Base-by-base conservation (phyloP, 2,888 invertebrate genomes). In the Xanthorhoe spadicearia region DNA sequence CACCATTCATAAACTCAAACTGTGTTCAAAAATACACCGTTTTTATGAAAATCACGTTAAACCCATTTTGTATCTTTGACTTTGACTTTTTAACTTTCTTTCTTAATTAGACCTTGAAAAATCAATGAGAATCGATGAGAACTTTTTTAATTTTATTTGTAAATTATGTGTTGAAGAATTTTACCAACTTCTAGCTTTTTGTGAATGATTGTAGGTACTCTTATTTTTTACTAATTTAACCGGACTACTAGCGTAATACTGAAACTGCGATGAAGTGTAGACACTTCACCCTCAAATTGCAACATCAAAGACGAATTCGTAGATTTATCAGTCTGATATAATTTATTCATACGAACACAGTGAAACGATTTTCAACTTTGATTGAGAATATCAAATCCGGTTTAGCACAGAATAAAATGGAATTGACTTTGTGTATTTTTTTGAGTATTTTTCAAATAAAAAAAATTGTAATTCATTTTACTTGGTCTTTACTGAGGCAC, bases 361-460 rank as follows among this genome's bases (percentile, higher is more conserved):
- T 69, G 80, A 74, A 85, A 83, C 83, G 82, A 86, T 86, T 86
- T 86, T 85, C 83, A 79, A 79, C 77, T 79, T 78, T 80, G 79
- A 79, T 71, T 70, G 77, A 74, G 57, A 72, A 9, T 17, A 50
- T 38, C 50, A 15, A 73, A 59, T 18, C 23, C n/a, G 10, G 9
- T 23, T 52, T 60, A 18, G 19, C 15, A 43, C 15, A 28, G 6
- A 23, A 15, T 48, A 17, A 46, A 15, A 52, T 23, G 23, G 1
- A 46, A 53, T 60, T 17, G 28, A 28, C 6, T 19, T 23, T 53
- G 35, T 17, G 28, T 23, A 43, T 10, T 51, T 7, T 28, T 62
- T 60, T 60, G 15, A 23, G 38, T 38, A 9, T 38, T 38, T 38
- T 38, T 38, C 2, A 48, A 56, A 46, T 19, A n/a, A n/a, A n/a